Evolutionary conservation across 2,797 vertebrate genomes (phyloP), one percentile per base, ranked within the genome.

Genomic region (Anomalospiza imberbis): DNA sequence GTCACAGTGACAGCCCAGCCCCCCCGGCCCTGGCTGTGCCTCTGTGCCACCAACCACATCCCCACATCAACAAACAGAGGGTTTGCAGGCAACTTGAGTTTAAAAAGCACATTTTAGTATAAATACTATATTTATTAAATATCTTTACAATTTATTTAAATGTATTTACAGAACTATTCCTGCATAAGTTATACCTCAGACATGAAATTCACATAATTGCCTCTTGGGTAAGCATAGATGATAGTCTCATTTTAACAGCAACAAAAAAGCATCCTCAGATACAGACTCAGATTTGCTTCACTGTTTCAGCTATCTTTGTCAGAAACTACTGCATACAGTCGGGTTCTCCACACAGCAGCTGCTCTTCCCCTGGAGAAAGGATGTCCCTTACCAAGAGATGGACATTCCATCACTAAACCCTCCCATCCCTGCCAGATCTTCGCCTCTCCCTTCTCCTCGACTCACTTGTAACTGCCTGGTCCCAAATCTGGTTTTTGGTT

Each of bases 121-220:
- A 99, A 99, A 99, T 99, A 99, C 99, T 98, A 99, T 98, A 99
- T 95, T 99, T 99, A 99, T 99, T 98, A 99, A 99, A 99, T 99
- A 99, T 98, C 96, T 99, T 98, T 98, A 99, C 98, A 99, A 96
- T 98, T 99, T 98, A 98, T 98, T 98, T 99, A 99, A 99, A 99
- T 98, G 98, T 99, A 99, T 99, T 98, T 99, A 99, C 99, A 99
- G 97, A 98, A 98, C 97, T 98, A 98, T 98, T 98, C 97, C 97
- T 98, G 98, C 98, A 98, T 98, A 98, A 98, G 97, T 98, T 97
- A 98, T 97, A 97, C 96, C 98, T 98, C 98, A 97, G 97, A 98
- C 98, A 97, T 97, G 97, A 97, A 97, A 98, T 97, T 97, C 97
- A 98, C 97, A 95, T 97, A 97, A 97, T 96, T 94, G 94, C 96